Base-by-base conservation (phyloP, 1,140 invertebrate species). In the Popillia japonica region DNA sequence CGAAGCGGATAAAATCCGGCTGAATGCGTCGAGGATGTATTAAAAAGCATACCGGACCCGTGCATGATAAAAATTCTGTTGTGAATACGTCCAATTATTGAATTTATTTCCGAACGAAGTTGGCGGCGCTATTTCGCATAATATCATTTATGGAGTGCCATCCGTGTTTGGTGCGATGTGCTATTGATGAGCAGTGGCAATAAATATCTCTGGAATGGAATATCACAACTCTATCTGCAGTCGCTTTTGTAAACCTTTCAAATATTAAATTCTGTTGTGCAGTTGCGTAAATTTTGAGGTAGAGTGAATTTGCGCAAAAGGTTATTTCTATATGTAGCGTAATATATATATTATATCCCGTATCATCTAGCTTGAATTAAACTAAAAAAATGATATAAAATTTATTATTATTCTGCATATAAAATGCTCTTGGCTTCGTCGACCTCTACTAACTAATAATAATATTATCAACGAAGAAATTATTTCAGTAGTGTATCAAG, bases 51-150 rank as follows among this genome's bases (percentile, higher is more conserved):
- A 14, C 27, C 27, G 27, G 27, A 34, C 27, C 4, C 27, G 4
- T 34, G 27, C 27, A 34, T 34, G 27, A 34, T 34, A 34, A 34
- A 34, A 34, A 34, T 34, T 4, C 27, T 34, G 27, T 34, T 34
- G 42, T 44, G 42, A 44, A 44, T 44, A 44, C 14, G n/a, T 55
- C 48, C 48, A 55, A 55, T 55, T 55, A 55, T 55, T n/a, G 48
- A n/a, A 55, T n/a, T 55, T 55, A 55, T 14, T 55, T 55, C 48
- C 14, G 17, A 55, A 17, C 48, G 11, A 55, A 55, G 17, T 55
- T 17, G 48, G 48, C 14, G 17, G n/a, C 48, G 48, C 11, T 17
- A 55, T 55, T 55, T 55, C 48, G 14, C 14, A n/a, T 17, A 48
- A 48, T 48, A 55, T 55, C 48, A 17, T 17, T 17, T 55, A 55